Conservation (phyloP, 2,888 invertebrate species). For the Calameuta idolon region DNA sequence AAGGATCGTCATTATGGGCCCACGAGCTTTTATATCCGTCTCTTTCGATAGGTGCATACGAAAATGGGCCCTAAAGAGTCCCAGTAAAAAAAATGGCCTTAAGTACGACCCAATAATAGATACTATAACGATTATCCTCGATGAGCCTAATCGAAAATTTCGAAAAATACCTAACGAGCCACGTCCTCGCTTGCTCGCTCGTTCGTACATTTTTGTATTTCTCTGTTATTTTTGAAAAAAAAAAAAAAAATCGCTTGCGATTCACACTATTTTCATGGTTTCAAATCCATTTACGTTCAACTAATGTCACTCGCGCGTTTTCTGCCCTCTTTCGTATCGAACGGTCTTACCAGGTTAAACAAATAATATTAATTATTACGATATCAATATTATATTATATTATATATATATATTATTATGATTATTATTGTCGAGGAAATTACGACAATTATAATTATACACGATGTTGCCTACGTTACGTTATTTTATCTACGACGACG, state of each 20-base stretch:
- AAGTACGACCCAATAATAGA: neutral
- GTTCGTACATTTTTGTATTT: neutral
- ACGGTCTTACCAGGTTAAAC: conserved; percentile 15
- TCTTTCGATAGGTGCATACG: neutral
- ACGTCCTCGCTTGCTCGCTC: neutral
- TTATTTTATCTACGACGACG: conserved; percentile 53
- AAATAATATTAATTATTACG: conserved; percentile 16
- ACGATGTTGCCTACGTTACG: conserved; percentile 52
- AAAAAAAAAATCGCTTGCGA: neutral
- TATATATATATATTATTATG: conserved; percentile 26
- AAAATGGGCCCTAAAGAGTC: neutral
- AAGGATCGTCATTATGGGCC: neutral
- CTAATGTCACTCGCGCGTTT: neutral
- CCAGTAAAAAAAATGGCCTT: neutral
- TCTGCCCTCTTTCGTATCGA: neutral
- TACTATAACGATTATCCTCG: neutral
- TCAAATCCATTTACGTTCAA: neutral
- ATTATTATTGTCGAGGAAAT: conserved; percentile 40
- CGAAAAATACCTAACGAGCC: neutral
- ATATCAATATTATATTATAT: conserved; percentile 20
- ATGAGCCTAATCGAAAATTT: neutral
- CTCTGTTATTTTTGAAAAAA: neutral
- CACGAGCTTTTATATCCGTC: neutral
- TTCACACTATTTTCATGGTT: neutral
- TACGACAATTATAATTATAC: conserved; percentile 51